Evolutionary conservation across 2,888 invertebrate species (phyloP).

Genomic region (Spodoptera picta): DNA sequence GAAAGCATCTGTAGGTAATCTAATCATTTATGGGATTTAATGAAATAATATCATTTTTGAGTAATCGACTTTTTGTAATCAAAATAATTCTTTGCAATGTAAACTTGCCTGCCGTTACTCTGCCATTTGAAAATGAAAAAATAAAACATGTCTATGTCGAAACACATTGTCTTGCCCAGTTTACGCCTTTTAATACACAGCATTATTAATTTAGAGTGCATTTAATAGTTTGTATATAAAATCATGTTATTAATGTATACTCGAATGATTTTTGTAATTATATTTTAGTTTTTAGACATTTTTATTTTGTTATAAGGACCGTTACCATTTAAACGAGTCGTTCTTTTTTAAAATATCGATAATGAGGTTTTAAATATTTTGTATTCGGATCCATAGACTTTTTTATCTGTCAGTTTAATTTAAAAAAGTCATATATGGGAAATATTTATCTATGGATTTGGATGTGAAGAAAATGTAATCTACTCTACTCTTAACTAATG

Average conservation of each 20-base stretch:
- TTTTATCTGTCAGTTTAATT: conserved; percentile 16
- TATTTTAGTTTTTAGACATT: conserved; percentile 34
- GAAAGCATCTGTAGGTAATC: no score
- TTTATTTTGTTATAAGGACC: conserved; percentile 23
- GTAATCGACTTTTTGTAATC: conserved; percentile 14
- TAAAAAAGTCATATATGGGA: conserved; percentile 1
- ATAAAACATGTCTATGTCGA: conserved; percentile 58
- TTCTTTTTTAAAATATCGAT: conserved; percentile 34
- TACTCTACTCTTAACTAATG: conserved; percentile 14
- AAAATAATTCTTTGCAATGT: conserved; percentile 18
- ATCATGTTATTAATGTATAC: conserved; percentile 49
- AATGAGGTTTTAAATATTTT: conserved; percentile 13
- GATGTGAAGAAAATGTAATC: conserved; percentile 7
- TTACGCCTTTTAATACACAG: conserved; percentile 50
- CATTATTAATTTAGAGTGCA: conserved; percentile 60
- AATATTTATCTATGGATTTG: conserved; percentile 24
- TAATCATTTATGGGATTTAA: not conserved
- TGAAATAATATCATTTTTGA: conserved; percentile 1
- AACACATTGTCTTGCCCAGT: conserved; percentile 68
- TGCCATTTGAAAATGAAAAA: conserved; percentile 45
- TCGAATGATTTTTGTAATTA: conserved; percentile 47
- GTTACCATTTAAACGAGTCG: conserved; percentile 55
- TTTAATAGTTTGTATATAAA: conserved; percentile 67
- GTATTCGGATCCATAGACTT: conserved; percentile 13
- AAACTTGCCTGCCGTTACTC: conserved; percentile 52